Evolutionary conservation across 92 coral and sea anemone genomes (phyloP).

Genomic region (Meandrina meandrites): DNA sequence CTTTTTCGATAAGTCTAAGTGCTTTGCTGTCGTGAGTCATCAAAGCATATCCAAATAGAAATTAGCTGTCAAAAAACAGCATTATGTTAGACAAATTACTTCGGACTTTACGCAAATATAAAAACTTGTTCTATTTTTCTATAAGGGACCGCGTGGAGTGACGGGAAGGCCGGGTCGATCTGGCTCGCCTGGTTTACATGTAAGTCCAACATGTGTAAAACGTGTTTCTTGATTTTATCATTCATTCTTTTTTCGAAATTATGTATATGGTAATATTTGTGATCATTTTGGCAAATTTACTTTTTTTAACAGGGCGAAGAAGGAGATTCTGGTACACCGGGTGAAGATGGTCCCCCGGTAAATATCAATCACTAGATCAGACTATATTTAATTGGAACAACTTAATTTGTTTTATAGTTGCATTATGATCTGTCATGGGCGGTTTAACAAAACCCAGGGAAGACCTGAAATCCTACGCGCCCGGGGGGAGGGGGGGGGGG

Average conservation of each 20-base stretch:
- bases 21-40: background rate
- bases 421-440: background rate
- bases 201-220: background rate
- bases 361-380: background rate
- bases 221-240: background rate
- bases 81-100: background rate
- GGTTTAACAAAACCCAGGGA: background rate
- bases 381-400: background rate
- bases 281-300: too few relatives aligned
- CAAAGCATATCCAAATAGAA: background rate
- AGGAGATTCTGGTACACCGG: conserved; percentile 61
- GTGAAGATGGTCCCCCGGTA: conserved; percentile 62
- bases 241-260: background rate
- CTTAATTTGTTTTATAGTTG: background rate
- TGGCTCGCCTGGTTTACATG: conserved; percentile 36
- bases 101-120: background rate
- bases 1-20: too few relatives aligned
- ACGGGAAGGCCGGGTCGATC: conserved; percentile 32
- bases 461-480: too few relatives aligned
- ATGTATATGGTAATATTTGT: too few relatives aligned
- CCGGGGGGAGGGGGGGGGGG: too few relatives aligned
- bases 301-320: conserved; percentile 56
- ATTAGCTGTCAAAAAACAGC: background rate
- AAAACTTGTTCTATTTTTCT: background rate
- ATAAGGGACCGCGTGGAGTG: conserved; percentile 16